A percentile compares a stretch with the other conserved stretches of the same genome.
These are phyloP conservation scores for Zalophus californianus DNA, from an alignment of 2,797 vertebrate genomes.

Conservation along the genomic window DNA sequence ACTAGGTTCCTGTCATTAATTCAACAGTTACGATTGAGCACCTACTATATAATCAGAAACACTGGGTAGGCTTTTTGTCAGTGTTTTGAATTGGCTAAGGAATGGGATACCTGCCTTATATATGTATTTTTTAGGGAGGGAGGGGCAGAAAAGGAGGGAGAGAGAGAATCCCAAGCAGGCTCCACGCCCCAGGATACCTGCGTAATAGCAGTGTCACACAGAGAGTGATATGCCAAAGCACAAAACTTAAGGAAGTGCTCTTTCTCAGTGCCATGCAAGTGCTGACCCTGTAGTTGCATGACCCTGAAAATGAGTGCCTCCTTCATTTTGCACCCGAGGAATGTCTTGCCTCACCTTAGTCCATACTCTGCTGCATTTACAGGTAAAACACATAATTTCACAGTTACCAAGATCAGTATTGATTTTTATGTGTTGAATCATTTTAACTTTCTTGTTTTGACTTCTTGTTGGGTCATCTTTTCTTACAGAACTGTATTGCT, in stretches of 20 bases:
- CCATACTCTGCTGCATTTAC: neutral
- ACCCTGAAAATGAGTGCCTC: neutral
- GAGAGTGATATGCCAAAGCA: neutral
- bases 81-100: neutral
- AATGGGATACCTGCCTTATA: neutral
- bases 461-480: constrained; percentile 60
- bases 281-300: neutral
- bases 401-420: constrained; percentile 15
- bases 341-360: neutral
- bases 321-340: neutral
- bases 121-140: neutral
- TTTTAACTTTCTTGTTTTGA: constrained; percentile 59
- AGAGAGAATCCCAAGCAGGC: neutral
- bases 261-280: neutral
- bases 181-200: neutral
- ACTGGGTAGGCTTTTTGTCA: constrained; percentile 21
- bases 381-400: constrained; percentile 39
- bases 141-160: neutral
- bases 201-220: neutral
- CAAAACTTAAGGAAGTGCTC: constrained; percentile 14
- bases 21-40: neutral
- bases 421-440: constrained; percentile 58
- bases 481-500: constrained; percentile 95
- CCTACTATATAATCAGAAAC: neutral
- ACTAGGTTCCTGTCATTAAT: constrained; percentile 28